phyloP scores from a whole-genome alignment of 2,888 invertebrate genomes.

The Frankliniella intonsa region DNA sequence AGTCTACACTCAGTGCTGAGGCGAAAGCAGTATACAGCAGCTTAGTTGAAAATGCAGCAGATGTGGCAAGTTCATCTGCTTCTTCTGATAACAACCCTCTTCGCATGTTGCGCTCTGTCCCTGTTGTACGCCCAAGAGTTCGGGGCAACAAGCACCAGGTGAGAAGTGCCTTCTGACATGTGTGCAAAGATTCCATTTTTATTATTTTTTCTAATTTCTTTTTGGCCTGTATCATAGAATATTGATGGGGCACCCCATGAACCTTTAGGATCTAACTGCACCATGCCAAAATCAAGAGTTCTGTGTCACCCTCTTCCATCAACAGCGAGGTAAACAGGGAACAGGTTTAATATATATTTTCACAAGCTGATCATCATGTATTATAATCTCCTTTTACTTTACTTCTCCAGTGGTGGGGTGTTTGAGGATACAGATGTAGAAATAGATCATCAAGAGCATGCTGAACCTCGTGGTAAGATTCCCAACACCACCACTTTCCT shows the following conservation, averaged over 20 bases:
- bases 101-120: constrained; percentile 58
- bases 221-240: constrained; percentile 22
- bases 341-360: not conserved
- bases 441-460: constrained; percentile 43
- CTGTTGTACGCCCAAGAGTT: constrained; percentile 53
- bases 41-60: constrained; percentile 63
- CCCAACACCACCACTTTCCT: not conserved
- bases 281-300: not conserved
- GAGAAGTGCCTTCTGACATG: not conserved
- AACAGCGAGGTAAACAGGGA: not conserved
- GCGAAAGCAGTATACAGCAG: constrained; percentile 90
- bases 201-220: not conserved
- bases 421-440: not conserved
- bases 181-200: not conserved
- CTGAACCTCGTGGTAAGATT: constrained; percentile 43
- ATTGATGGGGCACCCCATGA: constrained; percentile 21
- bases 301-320: not conserved
- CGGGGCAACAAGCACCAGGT: constrained; percentile 50
- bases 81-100: constrained; percentile 53
- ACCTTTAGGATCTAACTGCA: constrained; percentile 26
- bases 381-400: not conserved
- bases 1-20: constrained; percentile 56
- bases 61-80: constrained; percentile 35
- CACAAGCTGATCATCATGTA: not conserved
- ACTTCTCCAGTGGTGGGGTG: not conserved